These are phyloP conservation scores for Dermatophagoides farinae DNA, from an alignment of 1,140 invertebrate species.

Conservation along the genomic window DNA sequence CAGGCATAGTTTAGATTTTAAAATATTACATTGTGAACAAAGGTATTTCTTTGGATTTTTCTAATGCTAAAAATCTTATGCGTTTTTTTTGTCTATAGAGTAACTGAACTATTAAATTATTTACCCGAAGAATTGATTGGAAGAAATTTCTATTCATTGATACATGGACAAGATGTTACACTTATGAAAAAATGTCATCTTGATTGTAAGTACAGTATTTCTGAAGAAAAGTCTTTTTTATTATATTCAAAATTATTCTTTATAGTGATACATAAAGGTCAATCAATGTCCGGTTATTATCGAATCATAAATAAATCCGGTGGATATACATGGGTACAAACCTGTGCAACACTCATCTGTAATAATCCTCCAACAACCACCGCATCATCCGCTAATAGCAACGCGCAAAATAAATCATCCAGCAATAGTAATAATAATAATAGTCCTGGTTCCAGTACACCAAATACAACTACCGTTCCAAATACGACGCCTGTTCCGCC, in stretches of 20 bases:
- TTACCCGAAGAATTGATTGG: slow-evolving; percentile 77
- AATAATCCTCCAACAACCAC: slow-evolving; percentile 64
- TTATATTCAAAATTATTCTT: neutral
- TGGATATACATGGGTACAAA: slow-evolving; percentile 87
- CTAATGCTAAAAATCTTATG: neutral
- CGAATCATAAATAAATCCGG: slow-evolving; percentile 84
- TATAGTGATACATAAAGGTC: slow-evolving; percentile 82
- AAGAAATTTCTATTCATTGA: slow-evolving; percentile 75
- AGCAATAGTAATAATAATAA: no score
- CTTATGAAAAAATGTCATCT: slow-evolving; percentile 75
- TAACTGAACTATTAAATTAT: slow-evolving; percentile 78
- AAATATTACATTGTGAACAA: slow-evolving; percentile 87
- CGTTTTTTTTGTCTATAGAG: slow-evolving; percentile 33
- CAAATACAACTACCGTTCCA: neutral
- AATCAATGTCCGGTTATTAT: slow-evolving; percentile 87
- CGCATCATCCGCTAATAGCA: neutral
- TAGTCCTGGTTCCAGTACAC: no score
- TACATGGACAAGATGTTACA: slow-evolving; percentile 81
- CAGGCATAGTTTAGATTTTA: slow-evolving; percentile 80
- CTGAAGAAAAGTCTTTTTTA: no score
- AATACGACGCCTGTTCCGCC: no score
- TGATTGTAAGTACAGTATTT: slow-evolving; percentile 51
- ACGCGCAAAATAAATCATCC: neutral
- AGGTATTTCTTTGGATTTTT: slow-evolving; percentile 39
- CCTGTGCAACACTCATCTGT: slow-evolving; percentile 85